A percentile compares a stretch with the other conserved stretches of the same genome.
phyloP scores from a whole-genome alignment of 1,140 invertebrate genomes.

The Penaeus chinensis region DNA sequence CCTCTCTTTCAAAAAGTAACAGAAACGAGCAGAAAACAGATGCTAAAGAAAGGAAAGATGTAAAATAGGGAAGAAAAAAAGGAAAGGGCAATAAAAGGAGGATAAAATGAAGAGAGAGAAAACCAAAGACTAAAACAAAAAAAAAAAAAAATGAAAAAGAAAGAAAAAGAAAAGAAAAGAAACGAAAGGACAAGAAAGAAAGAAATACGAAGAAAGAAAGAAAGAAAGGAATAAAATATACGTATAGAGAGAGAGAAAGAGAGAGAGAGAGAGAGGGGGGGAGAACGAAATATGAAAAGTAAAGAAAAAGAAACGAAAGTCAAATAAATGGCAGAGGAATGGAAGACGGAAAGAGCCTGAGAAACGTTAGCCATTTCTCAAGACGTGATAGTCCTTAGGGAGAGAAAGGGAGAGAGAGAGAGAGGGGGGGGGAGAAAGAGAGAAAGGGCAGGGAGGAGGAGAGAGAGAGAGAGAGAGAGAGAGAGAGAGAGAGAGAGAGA shows the following conservation, averaged over 20 bases:
- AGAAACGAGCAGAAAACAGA: too few relatives aligned
- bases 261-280: not conserved
- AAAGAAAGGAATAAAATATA: not conserved
- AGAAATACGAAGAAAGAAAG: too few relatives aligned
- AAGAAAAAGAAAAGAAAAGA: slow-evolving; percentile 8
- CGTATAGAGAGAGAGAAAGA: not conserved
- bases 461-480: slow-evolving; percentile 6
- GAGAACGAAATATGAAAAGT: not conserved
- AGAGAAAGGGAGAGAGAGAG: slow-evolving; percentile 4
- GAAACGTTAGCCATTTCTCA: too few relatives aligned
- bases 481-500: slow-evolving; percentile 12
- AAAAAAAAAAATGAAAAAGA: not conserved
- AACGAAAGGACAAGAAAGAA: not conserved
- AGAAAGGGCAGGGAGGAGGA: not conserved
- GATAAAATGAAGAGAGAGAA: not conserved
- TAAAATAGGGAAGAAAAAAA: too few relatives aligned
- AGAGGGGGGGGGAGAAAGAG: too few relatives aligned
- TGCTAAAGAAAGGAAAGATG: too few relatives aligned
- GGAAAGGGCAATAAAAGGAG: not conserved
- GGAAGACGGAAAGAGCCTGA: too few relatives aligned
- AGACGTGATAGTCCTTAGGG: not conserved
- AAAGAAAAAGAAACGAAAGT: not conserved
- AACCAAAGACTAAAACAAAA: not conserved
- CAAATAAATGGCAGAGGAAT: not conserved
- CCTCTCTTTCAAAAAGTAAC: too few relatives aligned